These are phyloP conservation scores for Formicarius rufipectus DNA, from an alignment of 2,113 vertebrate species.

Conservation along the genomic window DNA sequence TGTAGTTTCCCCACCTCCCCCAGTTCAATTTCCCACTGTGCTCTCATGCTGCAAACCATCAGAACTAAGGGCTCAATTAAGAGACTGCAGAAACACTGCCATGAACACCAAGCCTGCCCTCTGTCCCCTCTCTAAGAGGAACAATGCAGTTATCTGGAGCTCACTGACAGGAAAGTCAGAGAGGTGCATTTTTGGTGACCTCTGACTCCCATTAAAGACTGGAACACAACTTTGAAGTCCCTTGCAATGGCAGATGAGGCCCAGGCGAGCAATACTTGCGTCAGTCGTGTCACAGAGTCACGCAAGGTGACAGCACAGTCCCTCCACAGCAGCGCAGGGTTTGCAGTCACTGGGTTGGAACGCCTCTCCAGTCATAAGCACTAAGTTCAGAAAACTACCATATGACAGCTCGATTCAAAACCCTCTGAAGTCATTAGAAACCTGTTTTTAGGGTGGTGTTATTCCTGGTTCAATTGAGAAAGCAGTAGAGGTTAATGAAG, in stretches of 20 bases:
- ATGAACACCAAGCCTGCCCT: accelerated
- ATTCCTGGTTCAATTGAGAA: not conserved
- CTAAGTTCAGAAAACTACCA: accelerated
- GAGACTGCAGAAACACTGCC: not conserved
- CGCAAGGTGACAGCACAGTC: accelerated
- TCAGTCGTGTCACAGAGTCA: accelerated
- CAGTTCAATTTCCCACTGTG: accelerated
- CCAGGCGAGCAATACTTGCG: accelerated
- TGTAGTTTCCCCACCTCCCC: not conserved
- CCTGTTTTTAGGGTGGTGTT: not conserved
- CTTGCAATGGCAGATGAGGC: not conserved
- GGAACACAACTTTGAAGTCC: not conserved
- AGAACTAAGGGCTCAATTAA: not conserved
- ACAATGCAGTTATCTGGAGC: not conserved
- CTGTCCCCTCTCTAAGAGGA: not conserved
- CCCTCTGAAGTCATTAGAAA: not conserved
- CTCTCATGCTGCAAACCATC: not conserved
- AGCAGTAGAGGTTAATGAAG: not conserved
- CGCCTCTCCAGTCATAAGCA: accelerated
- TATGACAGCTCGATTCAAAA: not conserved
- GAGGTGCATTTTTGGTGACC: not conserved
- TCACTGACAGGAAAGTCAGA: not conserved
- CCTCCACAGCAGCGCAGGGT: accelerated
- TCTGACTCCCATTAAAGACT: not conserved
- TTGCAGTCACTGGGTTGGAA: not conserved